phyloP scores from a whole-genome alignment of 2,113 vertebrate species.

The Psophia crepitans region DNA sequence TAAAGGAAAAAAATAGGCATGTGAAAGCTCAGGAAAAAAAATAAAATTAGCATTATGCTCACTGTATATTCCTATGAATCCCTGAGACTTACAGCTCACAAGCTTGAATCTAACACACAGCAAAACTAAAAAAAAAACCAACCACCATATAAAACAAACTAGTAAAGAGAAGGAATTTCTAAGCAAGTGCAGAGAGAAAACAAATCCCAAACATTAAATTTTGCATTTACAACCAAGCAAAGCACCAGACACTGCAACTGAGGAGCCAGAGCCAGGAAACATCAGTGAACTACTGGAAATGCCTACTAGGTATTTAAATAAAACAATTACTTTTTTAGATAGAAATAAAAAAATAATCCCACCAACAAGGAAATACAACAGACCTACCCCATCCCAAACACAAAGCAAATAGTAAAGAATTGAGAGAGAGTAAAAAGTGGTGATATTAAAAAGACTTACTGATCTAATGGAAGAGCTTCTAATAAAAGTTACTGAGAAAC shows the following conservation, averaged over 20 bases:
- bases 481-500: slow-evolving; percentile 59
- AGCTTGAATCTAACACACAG: background rate
- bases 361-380: background rate
- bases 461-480: slow-evolving; percentile 36
- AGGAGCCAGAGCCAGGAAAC: background rate
- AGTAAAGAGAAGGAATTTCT: background rate
- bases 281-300: background rate
- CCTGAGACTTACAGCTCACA: background rate
- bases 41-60: background rate
- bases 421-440: background rate
- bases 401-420: background rate
- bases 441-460: slow-evolving; percentile 10
- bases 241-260: background rate
- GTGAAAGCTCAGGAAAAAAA: background rate
- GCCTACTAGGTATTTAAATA: background rate
- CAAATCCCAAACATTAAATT: background rate
- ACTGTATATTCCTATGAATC: background rate
- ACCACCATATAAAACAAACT: background rate
- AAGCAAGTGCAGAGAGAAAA: background rate
- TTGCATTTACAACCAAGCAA: background rate
- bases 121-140: background rate
- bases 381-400: background rate
- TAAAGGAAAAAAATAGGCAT: background rate
- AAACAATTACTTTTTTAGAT: background rate
- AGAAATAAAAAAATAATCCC: background rate